Conservation (phyloP, 2,113 vertebrate species). For the Sminthopsis crassicaudata region DNA sequence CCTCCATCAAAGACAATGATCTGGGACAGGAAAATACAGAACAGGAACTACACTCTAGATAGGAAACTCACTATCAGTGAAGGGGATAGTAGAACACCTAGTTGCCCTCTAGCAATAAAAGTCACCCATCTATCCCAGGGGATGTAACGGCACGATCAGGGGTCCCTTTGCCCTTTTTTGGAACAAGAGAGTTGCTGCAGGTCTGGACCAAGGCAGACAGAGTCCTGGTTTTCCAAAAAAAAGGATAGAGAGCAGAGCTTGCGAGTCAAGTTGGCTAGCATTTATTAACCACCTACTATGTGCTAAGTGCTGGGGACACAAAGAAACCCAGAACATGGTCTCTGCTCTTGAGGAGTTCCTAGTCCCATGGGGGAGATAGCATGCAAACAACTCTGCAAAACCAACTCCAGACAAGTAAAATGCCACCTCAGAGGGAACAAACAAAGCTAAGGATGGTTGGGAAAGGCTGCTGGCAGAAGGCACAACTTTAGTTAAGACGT, state of each 20-base stretch:
- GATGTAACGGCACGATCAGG: not conserved
- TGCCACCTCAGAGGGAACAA: not conserved
- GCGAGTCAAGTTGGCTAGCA: slow-evolving; percentile 13
- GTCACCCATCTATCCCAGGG: not conserved
- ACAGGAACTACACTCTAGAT: not conserved
- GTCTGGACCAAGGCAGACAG: not conserved
- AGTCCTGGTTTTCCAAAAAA: no score
- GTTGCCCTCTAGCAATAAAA: not conserved
- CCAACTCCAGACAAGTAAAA: not conserved
- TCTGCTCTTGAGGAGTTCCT: not conserved
- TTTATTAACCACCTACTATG: slow-evolving; percentile 30
- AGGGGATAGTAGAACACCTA: not conserved
- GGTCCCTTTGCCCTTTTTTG: no score
- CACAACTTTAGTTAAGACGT: not conserved
- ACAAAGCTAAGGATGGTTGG: slow-evolving; percentile 9
- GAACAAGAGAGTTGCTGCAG: no score
- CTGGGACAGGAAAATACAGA: not conserved
- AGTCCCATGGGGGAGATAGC: not conserved
- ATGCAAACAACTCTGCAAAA: not conserved
- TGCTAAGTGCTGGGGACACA: slow-evolving; percentile 11
- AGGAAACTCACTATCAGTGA: not conserved
- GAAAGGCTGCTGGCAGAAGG: slow-evolving; percentile 14
- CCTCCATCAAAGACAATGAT: not conserved
- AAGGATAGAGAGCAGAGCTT: not conserved
- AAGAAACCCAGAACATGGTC: not conserved